Evolutionary conservation across 2,888 invertebrate species (phyloP), one percentile per base, ranked within the genome.

Genomic region (Phragmatobia fuliginosa): DNA sequence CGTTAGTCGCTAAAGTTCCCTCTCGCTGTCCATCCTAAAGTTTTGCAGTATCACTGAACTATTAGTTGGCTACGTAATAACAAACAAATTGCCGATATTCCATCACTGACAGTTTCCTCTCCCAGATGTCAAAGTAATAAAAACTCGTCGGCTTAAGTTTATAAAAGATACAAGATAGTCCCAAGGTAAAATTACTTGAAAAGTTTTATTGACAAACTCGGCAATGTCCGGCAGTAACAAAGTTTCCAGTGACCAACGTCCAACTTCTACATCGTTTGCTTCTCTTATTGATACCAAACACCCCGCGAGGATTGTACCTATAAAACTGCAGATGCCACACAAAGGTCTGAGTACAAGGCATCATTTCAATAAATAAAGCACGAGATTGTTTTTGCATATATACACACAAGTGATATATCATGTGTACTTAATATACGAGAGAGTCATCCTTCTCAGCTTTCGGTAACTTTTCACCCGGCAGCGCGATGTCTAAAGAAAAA

Each of bases 181-280:
- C 88, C 90, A 83, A 88, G 88, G 88, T 88, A 81, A 87, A 91
- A 92, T 91, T 90, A 91, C 90, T 91, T 91, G 85, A 75, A 74
- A 88, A 93, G 86, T 92, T 91, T 91, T 93, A 92, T 92, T 92
- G 92, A 92, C 90, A 90, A 91, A 91, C 87, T 90, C 85, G 80
- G 81, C 81, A 81, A 80, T 80, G 78, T 87, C 81, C 83, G 81
- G 75, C 80, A 86, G 85, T 87, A 89, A 87, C 87, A 88, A 93
- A 92, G 90, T 92, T 92, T 83, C 78, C 70, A 86, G 87, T 90
- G 91, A 89, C 92, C 90, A 86, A 79, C 85, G 85, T 84, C 85
- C 80, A 91, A 92, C 88, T 91, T 91, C 83, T 85, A 84, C 86
- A 80, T 87, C 87, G 85, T 86, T 85, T 85, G 83, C 86, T 83